Evolutionary conservation across 2,797 vertebrate genomes (phyloP), one percentile per base, ranked within the genome.

Genomic region (Enteromius viviparus): DNA sequence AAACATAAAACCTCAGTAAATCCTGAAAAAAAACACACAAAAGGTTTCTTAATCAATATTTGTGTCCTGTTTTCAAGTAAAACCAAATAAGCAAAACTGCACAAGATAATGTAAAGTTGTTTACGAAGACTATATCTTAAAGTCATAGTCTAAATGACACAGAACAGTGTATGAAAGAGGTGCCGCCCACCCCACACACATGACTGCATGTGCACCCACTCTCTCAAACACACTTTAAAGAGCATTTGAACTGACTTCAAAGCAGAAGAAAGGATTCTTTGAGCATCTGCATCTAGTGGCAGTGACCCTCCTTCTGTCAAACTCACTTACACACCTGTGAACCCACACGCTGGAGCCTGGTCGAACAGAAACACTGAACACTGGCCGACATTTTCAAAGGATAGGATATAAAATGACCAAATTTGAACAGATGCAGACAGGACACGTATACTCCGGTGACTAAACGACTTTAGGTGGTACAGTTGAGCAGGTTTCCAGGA

Each of bases 171-270:
- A 62, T 58, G 23, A 76, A 77, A 66, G 49, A 51, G 60, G 37
- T 58, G 74, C 45, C 6, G 11, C 72, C 47, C 62, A 26, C 40
- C 19, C 19, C 42, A 32, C 26, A n/a, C 76, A 53, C 55, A 66
- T 17, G 10, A 6, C 40, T n/a, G 23, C 19, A 55, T 34, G 29
- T 51, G 58, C n/a, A 74, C 55, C n/a, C 72, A 72, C 68, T 19
- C 69, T 45, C 77, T 76, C 74, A 82, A 32, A 82, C 78, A 68
- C 78, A 74, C 93, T 95, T 95, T 95, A 93, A 94, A 95, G 93
- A 93, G 90, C 93, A 94, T 94, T 93, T 94, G 93, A 95, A 93
- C 93, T 92, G 91, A 93, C 93, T 93, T 95, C 93, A 95, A 95
- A 95, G 91, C 91, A 93, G 91, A 93, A 94, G 90, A 93, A 94